A percentile compares a stretch with the other conserved stretches of the same genome.
These are phyloP conservation scores for Hylyphantes graminicola DNA, from an alignment of 1,140 invertebrate species.

Conservation along the genomic window DNA sequence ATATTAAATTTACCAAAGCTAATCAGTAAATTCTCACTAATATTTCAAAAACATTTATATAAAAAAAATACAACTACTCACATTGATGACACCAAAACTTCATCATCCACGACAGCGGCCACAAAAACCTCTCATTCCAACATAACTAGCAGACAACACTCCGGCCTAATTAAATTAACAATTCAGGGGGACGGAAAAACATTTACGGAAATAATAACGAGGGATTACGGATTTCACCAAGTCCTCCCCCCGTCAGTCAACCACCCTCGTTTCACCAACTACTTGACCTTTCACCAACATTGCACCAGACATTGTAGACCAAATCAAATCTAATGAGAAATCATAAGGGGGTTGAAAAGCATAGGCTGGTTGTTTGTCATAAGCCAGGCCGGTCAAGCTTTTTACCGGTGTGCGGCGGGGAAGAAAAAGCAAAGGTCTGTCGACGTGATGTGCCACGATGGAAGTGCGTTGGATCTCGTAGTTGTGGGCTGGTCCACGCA, in stretches of 20 bases:
- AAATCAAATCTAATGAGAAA: too few species aligned
- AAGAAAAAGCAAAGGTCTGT: too few species aligned
- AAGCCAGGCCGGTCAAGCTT: too few species aligned
- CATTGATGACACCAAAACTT: slow-evolving; percentile 60
- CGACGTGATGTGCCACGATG: too few species aligned
- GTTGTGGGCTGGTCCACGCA: too few species aligned
- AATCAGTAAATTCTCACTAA: not conserved
- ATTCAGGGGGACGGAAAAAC: not conserved
- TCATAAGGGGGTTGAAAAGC: too few species aligned
- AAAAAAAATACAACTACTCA: slow-evolving; percentile 25
- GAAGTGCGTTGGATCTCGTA: too few species aligned
- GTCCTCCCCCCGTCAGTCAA: not conserved
- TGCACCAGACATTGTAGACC: too few species aligned
- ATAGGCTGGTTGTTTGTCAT: too few species aligned
- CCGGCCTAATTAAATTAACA: not conserved
- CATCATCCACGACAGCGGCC: slow-evolving; percentile 22
- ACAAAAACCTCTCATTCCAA: not conserved
- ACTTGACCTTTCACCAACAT: too few species aligned
- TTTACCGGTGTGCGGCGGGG: too few species aligned
- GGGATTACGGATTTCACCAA: not conserved
- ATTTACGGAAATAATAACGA: not conserved
- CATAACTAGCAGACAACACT: not conserved
- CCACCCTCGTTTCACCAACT: not conserved
- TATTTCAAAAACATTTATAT: not conserved
- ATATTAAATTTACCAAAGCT: too few species aligned